Evolutionary conservation across 2,113 vertebrate species (phyloP).

Genomic region (Atherinomorus stipes): DNA sequence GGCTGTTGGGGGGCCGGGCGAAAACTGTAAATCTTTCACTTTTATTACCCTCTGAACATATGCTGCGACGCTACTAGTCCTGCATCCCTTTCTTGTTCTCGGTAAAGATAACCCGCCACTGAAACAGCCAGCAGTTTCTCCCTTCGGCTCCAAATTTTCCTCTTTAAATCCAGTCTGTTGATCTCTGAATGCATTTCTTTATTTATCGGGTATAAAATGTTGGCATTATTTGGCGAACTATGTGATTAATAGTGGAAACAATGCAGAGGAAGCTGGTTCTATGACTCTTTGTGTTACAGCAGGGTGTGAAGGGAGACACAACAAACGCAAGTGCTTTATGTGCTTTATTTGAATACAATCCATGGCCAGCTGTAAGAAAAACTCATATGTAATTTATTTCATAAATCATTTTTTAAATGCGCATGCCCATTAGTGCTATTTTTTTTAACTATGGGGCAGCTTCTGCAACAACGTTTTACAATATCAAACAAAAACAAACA

Average conservation of each 20-base stretch:
- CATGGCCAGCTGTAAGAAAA: constrained; percentile 47
- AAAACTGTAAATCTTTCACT: constrained; percentile 99
- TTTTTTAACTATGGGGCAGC: not conserved
- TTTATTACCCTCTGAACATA: constrained; percentile 99
- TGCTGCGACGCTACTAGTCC: constrained; percentile 92
- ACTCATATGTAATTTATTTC: constrained; percentile 46
- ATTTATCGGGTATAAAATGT: constrained; percentile 19
- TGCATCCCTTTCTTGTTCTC: constrained; percentile 86
- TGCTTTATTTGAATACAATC: constrained; percentile 79
- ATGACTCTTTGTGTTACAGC: constrained; percentile 50
- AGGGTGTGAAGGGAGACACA: constrained; percentile 64
- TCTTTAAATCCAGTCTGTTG: constrained; percentile 23
- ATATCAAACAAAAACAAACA: not conserved
- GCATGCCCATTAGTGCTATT: not conserved
- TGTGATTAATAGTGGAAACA: constrained; percentile 43
- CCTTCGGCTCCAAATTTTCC: constrained; percentile 56
- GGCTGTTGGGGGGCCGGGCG: constrained; percentile 94
- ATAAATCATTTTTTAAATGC: constrained; percentile 58
- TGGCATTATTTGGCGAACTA: constrained; percentile 6
- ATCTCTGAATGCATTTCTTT: constrained; percentile 5
- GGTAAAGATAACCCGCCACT: constrained; percentile 82
- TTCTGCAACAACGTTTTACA: not conserved
- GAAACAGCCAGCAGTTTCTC: constrained; percentile 82
- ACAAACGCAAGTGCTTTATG: constrained; percentile 68
- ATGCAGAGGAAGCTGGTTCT: constrained; percentile 30